phyloP scores from a whole-genome alignment of 2,113 vertebrate species.

The Eleginops maclovinus region DNA sequence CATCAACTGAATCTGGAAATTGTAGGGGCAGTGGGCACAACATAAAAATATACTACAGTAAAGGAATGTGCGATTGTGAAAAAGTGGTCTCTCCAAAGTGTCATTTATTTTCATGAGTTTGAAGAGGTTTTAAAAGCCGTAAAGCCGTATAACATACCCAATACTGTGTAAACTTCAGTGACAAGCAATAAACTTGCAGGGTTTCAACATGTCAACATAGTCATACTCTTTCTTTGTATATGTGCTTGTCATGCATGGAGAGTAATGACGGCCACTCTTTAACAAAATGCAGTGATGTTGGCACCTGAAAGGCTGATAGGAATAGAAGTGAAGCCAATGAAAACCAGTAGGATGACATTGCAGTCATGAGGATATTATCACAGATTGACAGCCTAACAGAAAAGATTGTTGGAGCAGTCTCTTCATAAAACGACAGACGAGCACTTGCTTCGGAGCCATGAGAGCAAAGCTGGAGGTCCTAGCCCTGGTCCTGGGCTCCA shows the following conservation, averaged over 20 bases:
- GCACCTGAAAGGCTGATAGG: neutral
- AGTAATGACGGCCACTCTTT: neutral
- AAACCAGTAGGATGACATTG: constrained; percentile 68
- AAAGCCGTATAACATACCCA: neutral
- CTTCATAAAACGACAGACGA: neutral
- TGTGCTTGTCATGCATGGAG: neutral
- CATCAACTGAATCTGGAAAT: no score
- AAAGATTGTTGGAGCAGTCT: neutral
- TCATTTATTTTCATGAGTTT: neutral
- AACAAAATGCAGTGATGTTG: neutral
- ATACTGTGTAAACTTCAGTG: neutral
- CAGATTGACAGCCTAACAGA: neutral
- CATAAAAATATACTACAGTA: no score
- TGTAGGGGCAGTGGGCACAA: no score
- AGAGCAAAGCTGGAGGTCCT: constrained; percentile 78
- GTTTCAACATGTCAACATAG: neutral
- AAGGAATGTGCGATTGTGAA: no score
- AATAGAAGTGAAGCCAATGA: neutral
- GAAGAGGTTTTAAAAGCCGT: neutral
- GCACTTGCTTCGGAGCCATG: constrained; percentile 44
- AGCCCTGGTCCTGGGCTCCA: constrained; percentile 84
- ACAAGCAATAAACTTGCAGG: neutral
- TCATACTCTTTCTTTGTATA: neutral
- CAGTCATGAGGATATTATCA: constrained; percentile 2
- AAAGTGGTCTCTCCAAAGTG: no score